Conservation (phyloP, 2,888 invertebrate species). For the Clusia tigrina region DNA sequence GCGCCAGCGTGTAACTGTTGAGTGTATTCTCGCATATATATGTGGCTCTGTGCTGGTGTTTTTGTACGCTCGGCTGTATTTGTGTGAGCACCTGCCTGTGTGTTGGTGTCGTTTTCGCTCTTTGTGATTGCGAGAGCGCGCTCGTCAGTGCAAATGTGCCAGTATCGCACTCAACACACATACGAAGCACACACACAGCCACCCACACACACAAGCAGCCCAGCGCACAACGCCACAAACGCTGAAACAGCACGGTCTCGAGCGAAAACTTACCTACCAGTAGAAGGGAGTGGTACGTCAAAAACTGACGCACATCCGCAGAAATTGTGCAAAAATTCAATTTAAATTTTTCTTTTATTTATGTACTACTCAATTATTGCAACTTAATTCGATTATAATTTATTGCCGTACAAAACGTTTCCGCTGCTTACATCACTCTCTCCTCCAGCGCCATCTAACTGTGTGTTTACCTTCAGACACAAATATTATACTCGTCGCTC, state of each 20-base stretch:
- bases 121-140: background rate
- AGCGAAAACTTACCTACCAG: conserved; percentile 43
- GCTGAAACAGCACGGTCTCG: background rate
- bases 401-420: conserved; percentile 2
- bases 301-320: conserved; percentile 65
- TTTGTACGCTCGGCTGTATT: background rate
- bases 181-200: background rate
- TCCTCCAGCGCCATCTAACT: background rate
- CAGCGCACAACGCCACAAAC: background rate
- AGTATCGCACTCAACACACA: background rate
- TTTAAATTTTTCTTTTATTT: conserved; percentile 12
- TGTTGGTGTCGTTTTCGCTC: background rate
- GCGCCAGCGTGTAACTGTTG: too few relatives aligned
- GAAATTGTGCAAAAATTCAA: conserved; percentile 43
- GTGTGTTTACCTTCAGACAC: background rate
- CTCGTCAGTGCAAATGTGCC: conserved; percentile 1
- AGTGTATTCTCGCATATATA: too few relatives aligned
- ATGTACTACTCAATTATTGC: conserved; percentile 15
- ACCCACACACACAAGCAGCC: too few relatives aligned
- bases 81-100: background rate
- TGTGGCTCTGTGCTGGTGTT: too few relatives aligned
- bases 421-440: conserved; percentile 3
- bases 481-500: too few relatives aligned
- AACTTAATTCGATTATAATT: conserved; percentile 11
- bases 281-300: conserved; percentile 66